A percentile compares a stretch with the other conserved stretches of the same genome.
These are phyloP conservation scores for Hypotaenidia philippensis DNA, from an alignment of 2,797 vertebrate species.

Conservation along the genomic window DNA sequence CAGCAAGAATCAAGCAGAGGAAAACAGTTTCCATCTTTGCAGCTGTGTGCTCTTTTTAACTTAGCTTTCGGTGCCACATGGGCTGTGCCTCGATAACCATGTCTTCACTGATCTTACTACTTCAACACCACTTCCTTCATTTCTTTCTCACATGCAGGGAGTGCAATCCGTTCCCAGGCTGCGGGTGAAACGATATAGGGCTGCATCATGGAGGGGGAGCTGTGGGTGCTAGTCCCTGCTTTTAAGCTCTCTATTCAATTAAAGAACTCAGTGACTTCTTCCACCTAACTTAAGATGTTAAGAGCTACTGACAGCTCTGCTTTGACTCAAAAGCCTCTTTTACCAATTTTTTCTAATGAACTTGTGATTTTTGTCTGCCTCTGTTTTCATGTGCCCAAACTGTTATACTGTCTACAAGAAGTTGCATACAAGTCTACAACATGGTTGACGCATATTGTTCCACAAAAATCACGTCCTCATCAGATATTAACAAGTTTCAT, in stretches of 20 bases:
- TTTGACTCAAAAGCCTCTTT: background rate
- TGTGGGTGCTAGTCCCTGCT: background rate
- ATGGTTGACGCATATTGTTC: background rate
- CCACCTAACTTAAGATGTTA: background rate
- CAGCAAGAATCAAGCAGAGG: background rate
- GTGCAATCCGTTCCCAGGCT: background rate
- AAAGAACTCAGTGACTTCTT: background rate
- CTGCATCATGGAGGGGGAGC: background rate
- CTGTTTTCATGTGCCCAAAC: background rate
- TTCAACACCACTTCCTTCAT: background rate
- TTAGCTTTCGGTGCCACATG: background rate
- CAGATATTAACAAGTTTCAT: background rate
- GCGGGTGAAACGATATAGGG: background rate
- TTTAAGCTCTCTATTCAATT: background rate
- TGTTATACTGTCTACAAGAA: background rate
- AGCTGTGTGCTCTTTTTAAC: background rate
- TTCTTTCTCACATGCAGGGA: background rate
- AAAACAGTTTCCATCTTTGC: background rate
- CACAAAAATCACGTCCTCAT: background rate
- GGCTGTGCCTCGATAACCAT: background rate
- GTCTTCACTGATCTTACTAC: background rate
- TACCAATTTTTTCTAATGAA: background rate
- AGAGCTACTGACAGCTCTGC: background rate
- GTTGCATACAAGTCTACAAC: background rate
- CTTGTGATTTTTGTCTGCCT: background rate